Percentiles rank a stretch among this genome's conserved stretches.
phyloP scores from a whole-genome alignment of 1,140 invertebrate species.

The Meteorus sp. region DNA sequence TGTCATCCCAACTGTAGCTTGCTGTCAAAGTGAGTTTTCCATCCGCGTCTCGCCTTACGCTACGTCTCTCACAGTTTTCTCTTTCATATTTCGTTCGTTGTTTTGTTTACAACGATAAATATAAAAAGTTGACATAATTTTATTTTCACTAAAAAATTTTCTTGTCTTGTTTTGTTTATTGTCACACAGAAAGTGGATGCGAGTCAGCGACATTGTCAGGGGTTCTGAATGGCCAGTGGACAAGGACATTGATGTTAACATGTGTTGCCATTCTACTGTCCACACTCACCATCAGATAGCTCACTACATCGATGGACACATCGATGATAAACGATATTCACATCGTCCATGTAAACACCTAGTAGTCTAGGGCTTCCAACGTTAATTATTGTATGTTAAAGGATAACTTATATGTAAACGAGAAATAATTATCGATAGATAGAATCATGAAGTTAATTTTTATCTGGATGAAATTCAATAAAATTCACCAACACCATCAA shows the following conservation, averaged over 20 bases:
- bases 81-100: too few relatives aligned
- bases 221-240: not conserved
- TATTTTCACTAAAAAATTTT: conserved; percentile 7
- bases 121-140: not conserved
- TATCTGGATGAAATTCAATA: too few relatives aligned
- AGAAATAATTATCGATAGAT: conserved; percentile 51
- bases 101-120: not conserved
- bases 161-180: conserved; percentile 10
- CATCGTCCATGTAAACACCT: conserved; percentile 59
- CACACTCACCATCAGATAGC: conserved; percentile 18
- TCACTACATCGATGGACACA: conserved; percentile 8
- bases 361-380: conserved; percentile 61
- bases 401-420: conserved; percentile 28
- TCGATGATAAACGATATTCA: conserved; percentile 44
- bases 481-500: too few relatives aligned
- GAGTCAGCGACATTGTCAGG: conserved; percentile 3
- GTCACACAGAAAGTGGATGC: conserved; percentile 12
- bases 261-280: conserved; percentile 1
- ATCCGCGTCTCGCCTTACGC: too few relatives aligned
- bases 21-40: too few relatives aligned
- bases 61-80: too few relatives aligned
- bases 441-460: too few relatives aligned
- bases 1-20: too few relatives aligned
- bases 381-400: conserved; percentile 42
- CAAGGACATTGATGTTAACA: not conserved